phyloP scores from a whole-genome alignment of 2,113 vertebrate species.

The Chamaea fasciata region DNA sequence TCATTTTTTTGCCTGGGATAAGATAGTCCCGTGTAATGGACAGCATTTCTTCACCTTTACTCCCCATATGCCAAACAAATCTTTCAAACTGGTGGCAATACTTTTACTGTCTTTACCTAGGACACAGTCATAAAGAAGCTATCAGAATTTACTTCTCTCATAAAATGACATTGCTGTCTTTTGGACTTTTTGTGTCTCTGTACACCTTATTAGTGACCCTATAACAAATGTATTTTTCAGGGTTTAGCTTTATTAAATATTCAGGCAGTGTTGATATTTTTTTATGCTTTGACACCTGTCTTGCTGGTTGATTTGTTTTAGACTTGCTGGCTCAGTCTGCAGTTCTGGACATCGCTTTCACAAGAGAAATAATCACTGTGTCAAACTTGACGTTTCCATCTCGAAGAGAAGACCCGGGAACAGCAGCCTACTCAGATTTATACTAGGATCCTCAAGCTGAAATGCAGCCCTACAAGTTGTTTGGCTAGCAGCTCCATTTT shows the following conservation, averaged over 20 bases:
- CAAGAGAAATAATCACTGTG: background rate
- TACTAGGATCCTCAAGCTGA: background rate
- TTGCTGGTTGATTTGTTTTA: background rate
- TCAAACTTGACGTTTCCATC: slow-evolving; percentile 15
- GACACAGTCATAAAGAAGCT: background rate
- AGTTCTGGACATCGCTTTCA: background rate
- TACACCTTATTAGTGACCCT: background rate
- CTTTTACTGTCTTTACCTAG: background rate
- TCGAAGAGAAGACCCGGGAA: background rate
- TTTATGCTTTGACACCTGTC: background rate
- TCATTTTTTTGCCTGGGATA: background rate
- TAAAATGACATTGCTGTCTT: background rate
- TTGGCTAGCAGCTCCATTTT: background rate
- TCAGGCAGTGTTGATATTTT: background rate
- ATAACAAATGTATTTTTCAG: background rate
- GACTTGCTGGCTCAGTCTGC: background rate
- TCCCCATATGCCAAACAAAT: background rate
- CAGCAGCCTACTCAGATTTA: background rate
- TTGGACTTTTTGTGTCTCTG: background rate
- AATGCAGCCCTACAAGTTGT: background rate
- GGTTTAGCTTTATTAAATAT: background rate
- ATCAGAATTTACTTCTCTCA: background rate
- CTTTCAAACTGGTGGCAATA: background rate
- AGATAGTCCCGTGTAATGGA: background rate
- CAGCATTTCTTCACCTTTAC: background rate